Evolutionary conservation across 1,140 invertebrate species (phyloP).

Genomic region (Polypedilum pembai): DNA sequence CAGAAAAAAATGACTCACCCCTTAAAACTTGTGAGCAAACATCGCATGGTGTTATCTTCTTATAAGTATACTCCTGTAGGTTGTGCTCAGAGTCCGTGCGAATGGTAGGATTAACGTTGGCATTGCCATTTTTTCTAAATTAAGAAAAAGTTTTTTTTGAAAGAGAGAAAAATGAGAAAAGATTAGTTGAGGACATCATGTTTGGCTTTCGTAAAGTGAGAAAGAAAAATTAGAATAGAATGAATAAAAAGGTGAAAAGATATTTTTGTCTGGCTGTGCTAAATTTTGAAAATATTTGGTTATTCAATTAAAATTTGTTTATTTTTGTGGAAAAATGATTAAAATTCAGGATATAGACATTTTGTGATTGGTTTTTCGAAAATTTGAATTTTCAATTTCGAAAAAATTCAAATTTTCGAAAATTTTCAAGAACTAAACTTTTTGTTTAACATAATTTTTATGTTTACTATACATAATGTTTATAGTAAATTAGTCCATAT

Average conservation of each 20-base stretch:
- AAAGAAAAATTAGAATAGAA: neutral
- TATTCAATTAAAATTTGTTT: neutral
- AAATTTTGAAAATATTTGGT: neutral
- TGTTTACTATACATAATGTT: too few species aligned
- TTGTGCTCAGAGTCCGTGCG: conserved; percentile 59
- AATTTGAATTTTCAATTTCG: too few species aligned
- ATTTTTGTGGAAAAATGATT: too few species aligned
- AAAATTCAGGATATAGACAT: too few species aligned
- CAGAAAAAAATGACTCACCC: conserved; percentile 50
- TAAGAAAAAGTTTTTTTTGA: too few species aligned
- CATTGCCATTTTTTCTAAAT: conserved; percentile 66
- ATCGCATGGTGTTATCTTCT: conserved; percentile 91
- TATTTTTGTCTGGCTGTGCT: neutral
- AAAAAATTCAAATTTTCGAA: too few species aligned
- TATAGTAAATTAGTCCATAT: too few species aligned
- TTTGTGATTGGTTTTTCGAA: too few species aligned
- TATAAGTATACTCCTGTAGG: conserved; percentile 90
- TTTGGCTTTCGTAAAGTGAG: neutral
- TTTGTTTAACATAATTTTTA: too few species aligned
- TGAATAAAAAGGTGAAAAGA: neutral
- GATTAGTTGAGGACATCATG: too few species aligned
- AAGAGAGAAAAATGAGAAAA: conserved; percentile 33
- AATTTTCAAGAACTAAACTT: too few species aligned
- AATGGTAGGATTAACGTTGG: conserved; percentile 41
- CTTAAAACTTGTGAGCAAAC: conserved; percentile 85